Evolutionary conservation across 2,113 vertebrate genomes (phyloP).

Genomic region (Myrmecobius fasciatus): DNA sequence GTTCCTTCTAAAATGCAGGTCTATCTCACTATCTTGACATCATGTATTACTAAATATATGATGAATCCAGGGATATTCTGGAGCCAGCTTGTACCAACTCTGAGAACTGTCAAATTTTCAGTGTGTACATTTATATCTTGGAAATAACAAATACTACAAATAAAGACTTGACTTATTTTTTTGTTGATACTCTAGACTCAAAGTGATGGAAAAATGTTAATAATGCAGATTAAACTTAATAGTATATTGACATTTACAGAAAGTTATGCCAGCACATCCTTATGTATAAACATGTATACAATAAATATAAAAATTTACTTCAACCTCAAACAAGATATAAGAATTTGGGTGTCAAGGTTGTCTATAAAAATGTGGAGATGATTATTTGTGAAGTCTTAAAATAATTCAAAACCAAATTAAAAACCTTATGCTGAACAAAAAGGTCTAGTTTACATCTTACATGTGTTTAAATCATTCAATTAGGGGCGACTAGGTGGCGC

Average conservation of each 20-base stretch:
- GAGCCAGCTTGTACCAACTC: not conserved
- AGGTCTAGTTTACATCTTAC: not conserved
- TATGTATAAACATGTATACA: conserved; percentile 53
- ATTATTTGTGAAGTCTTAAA: not conserved
- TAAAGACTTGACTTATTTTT: not conserved
- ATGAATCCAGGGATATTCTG: not conserved
- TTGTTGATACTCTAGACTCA: not conserved
- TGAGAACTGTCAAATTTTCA: not conserved
- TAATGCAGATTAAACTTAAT: not conserved
- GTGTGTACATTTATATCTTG: not conserved
- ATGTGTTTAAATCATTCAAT: not conserved
- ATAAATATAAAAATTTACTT: conserved; percentile 46
- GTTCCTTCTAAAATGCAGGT: not conserved
- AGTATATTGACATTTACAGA: not conserved
- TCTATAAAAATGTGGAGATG: conserved; percentile 25
- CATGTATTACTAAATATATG: not conserved
- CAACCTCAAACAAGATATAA: not conserved
- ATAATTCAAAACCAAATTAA: conserved; percentile 17
- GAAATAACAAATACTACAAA: not conserved
- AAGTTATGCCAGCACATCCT: not conserved
- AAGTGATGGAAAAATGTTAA: not conserved
- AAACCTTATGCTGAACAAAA: conserved; percentile 31
- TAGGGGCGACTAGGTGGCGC: too few relatives aligned
- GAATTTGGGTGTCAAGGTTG: not conserved
- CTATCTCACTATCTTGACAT: conserved; percentile 23